Base-by-base conservation (phyloP, 1,140 invertebrate species). In the Drosophila mojavensis region DNA sequence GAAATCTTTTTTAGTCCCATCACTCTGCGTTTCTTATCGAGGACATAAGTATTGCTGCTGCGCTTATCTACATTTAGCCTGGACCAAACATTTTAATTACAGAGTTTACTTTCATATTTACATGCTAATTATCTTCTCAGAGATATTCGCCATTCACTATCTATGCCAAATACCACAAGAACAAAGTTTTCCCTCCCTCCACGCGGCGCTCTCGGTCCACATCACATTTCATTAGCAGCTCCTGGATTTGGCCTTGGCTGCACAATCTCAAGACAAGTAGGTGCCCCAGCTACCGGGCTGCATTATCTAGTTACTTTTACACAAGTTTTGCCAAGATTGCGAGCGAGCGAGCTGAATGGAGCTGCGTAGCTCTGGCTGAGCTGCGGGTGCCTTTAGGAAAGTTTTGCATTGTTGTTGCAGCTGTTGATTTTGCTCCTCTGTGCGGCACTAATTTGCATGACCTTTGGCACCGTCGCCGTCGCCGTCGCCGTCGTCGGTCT, bases 381-480 rank as follows among this genome's bases (percentile, higher is more conserved):
- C 7, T 15, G 43, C 43, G n/a, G 43, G 43, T 74, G 78, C 66
- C 76, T 79, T 81, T 75, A 73, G 54, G 58, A 56, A 86, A 86
- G 72, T 86, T 86, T 88, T 53, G 50, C 82, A 56, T 81, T 73
- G 69, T 81, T 75, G 62, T 67, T 10, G 62, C 48, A 45, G 51
- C 62, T 67, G 59, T 28, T 81, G 62, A 61, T 62, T 5, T 41
- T 70, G 47, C 60, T 55, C 20, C 47, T 77, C 63, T 70, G 43
- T 79, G 71, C 54, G 55, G 79, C 73, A 88, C 79, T 88, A 88
- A 88, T 88, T 88, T 88, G 79, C 84, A 75, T 89, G 84, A 88
- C 84, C 83, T 88, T 83, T 80, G 55, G 33, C 45, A 17, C 17
- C 53, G 60, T 4, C 7, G 1, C 0, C 3, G 6, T 41, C 39